phyloP scores from a whole-genome alignment of 2,888 invertebrate species.

The Limnephilus rhombicus region DNA sequence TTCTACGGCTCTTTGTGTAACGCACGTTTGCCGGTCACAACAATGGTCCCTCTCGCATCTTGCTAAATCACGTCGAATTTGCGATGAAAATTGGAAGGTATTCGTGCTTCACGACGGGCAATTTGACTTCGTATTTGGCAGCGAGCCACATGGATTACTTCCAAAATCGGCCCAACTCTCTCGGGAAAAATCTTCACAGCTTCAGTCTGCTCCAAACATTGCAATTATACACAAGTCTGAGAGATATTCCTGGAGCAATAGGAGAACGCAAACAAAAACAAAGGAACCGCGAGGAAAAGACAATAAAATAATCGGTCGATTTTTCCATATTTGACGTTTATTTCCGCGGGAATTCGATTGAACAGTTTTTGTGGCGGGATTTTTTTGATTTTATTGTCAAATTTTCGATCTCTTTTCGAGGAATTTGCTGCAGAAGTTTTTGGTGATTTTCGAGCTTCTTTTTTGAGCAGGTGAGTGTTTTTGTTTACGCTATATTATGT shows the following conservation, averaged over 20 bases:
- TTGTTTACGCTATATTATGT: background rate
- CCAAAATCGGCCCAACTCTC: slow-evolving; percentile 69
- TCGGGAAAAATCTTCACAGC: slow-evolving; percentile 39
- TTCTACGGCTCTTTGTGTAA: background rate
- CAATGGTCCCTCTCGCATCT: background rate
- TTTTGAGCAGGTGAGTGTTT: background rate
- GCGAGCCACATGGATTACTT: slow-evolving; percentile 74
- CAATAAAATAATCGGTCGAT: slow-evolving; percentile 3
- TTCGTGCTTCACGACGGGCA: slow-evolving; percentile 41
- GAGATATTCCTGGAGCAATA: slow-evolving; percentile 35
- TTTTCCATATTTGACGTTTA: background rate
- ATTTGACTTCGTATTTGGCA: slow-evolving; percentile 78
- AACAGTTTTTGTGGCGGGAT: slow-evolving; percentile 17
- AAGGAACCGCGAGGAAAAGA: slow-evolving; percentile 44
- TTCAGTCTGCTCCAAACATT: slow-evolving; percentile 54
- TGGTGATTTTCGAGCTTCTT: background rate
- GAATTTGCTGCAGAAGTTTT: slow-evolving; percentile 16
- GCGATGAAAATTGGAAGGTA: slow-evolving; percentile 24
- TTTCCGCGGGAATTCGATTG: slow-evolving; percentile 37
- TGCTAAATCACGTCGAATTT: background rate
- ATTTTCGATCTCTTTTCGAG: background rate
- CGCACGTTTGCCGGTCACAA: background rate
- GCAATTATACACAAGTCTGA: slow-evolving; percentile 41
- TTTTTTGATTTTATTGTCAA: slow-evolving; percentile 7
- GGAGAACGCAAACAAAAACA: slow-evolving; percentile 62